These are phyloP conservation scores for Seriola dumerili DNA, from an alignment of 2,113 vertebrate species.

Conservation along the genomic window DNA sequence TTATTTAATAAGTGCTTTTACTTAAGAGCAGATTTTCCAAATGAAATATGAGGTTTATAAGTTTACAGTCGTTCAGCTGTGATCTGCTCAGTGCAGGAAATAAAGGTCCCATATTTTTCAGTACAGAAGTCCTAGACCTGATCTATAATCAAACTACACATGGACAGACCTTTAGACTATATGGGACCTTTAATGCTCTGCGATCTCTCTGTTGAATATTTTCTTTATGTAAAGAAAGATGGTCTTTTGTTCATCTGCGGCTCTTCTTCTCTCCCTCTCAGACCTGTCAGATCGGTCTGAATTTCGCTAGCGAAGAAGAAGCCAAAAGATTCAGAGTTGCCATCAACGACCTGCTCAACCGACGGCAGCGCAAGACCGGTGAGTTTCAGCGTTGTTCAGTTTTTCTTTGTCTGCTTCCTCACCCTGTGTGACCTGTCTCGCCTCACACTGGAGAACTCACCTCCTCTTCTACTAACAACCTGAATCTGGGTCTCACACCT, in stretches of 20 bases:
- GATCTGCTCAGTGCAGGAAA: too few species aligned
- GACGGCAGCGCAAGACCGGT: conserved; percentile 95
- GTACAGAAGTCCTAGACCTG: too few species aligned
- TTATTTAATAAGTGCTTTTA: too few species aligned
- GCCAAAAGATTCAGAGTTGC: conserved; percentile 93
- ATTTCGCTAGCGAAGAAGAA: conserved; percentile 98
- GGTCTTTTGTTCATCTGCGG: neutral
- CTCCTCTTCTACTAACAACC: conserved; percentile 25
- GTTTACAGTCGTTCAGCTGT: too few species aligned
- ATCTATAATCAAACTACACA: too few species aligned
- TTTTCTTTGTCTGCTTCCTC: conserved; percentile 3
- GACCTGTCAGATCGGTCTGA: conserved; percentile 96
- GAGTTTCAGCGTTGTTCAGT: neutral
- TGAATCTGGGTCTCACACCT: neutral
- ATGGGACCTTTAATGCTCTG: too few species aligned
- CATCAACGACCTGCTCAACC: conserved; percentile 91
- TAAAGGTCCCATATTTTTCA: too few species aligned
- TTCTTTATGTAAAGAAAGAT: neutral
- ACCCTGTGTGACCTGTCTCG: neutral
- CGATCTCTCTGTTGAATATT: neutral
- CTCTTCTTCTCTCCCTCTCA: conserved; percentile 64
- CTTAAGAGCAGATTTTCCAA: too few species aligned
- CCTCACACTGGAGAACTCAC: neutral
- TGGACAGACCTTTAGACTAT: too few species aligned
- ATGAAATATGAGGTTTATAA: too few species aligned